A percentile compares a stretch with the other conserved stretches of the same genome.
Conservation (phyloP, 2,113 vertebrate genomes). For the Cranoglanis bouderius region DNA sequence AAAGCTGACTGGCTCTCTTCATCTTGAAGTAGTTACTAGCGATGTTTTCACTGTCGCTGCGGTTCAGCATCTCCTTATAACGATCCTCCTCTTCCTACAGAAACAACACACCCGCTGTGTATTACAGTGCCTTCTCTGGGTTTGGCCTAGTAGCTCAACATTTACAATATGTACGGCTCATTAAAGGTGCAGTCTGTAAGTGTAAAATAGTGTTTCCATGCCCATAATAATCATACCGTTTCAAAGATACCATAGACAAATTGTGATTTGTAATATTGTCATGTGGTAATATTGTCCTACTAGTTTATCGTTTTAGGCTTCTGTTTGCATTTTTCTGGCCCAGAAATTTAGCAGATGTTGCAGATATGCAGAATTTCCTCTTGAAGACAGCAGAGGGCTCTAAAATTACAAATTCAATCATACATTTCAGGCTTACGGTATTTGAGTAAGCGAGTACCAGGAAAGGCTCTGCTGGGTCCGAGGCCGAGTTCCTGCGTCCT, state of each 20-base stretch:
- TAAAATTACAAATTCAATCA: not conserved
- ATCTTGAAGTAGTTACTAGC: slow-evolving; percentile 84
- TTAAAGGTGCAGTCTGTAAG: not conserved
- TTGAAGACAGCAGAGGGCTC: not conserved
- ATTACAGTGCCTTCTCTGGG: not conserved
- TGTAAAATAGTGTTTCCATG: not conserved
- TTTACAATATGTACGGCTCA: not conserved
- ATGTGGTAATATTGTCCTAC: not conserved
- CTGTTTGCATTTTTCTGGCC: not conserved
- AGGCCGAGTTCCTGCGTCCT: slow-evolving; percentile 56
- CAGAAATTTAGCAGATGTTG: not conserved
- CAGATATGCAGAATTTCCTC: not conserved
- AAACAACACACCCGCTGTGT: not conserved
- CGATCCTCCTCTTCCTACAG: slow-evolving; percentile 78
- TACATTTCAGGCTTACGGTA: not conserved
- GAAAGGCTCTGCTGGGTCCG: slow-evolving; percentile 58
- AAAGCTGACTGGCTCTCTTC: slow-evolving; percentile 75
- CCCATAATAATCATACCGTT: not conserved
- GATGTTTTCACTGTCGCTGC: slow-evolving; percentile 81
- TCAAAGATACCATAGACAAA: not conserved
- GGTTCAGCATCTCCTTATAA: slow-evolving; percentile 81
- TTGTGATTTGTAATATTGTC: not conserved
- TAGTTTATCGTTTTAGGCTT: not conserved
- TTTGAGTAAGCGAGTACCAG: slow-evolving; percentile 61
- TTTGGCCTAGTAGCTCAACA: not conserved